Percentiles rank a stretch among this genome's conserved stretches.
Conservation (phyloP, 2,888 invertebrate species). For the Amiota minor region DNA sequence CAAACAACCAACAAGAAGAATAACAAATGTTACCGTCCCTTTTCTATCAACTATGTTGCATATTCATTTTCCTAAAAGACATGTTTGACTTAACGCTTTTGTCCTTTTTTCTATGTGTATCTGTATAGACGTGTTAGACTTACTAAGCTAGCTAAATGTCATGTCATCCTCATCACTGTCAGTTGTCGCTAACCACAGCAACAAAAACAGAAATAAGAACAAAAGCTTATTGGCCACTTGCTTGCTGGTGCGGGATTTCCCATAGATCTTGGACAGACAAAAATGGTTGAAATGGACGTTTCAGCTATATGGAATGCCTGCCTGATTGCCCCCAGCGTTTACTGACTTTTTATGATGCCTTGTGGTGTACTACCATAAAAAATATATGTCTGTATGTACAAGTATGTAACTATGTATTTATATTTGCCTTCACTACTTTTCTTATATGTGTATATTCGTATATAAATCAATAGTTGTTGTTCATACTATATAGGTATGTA, state of each 20-base stretch:
- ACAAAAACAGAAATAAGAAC: not conserved
- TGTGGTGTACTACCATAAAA: constrained; percentile 12
- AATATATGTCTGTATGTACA: too few species aligned
- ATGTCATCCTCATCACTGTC: constrained; percentile 17
- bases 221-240: not conserved
- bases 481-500: too few species aligned
- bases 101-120: constrained; percentile 2
- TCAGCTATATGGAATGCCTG: too few species aligned
- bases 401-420: too few species aligned
- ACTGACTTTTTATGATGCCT: not conserved
- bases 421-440: too few species aligned
- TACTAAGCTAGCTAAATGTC: not conserved
- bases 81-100: constrained; percentile 7
- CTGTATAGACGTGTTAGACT: not conserved
- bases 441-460: too few species aligned
- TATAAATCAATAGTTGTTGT: too few species aligned
- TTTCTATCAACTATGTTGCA: not conserved
- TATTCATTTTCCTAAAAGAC: constrained; percentile 3
- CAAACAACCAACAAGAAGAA: not conserved
- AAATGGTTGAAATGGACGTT: too few species aligned
- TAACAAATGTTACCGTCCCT: not conserved
- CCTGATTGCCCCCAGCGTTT: too few species aligned
- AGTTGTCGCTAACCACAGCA: constrained; percentile 20
- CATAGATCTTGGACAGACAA: too few species aligned
- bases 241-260: too few species aligned